Percentiles rank a stretch among this genome's conserved stretches.
These are phyloP conservation scores for Leucopsar rothschildi DNA, from an alignment of 2,113 vertebrate species.

Conservation along the genomic window DNA sequence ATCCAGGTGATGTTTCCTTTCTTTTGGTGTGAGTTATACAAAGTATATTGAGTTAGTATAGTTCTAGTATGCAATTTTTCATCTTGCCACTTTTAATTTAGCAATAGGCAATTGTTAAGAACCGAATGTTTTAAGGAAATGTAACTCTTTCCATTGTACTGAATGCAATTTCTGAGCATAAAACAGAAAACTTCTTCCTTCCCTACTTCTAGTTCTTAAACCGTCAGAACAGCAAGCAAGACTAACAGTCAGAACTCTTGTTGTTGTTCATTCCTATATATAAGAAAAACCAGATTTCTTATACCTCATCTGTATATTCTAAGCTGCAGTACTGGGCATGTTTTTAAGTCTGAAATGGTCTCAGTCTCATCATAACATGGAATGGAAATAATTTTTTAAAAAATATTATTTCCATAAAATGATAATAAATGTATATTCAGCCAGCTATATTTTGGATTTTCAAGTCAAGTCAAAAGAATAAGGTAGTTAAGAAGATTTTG, in stretches of 20 bases:
- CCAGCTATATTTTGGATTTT: neutral
- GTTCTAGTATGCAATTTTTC: neutral
- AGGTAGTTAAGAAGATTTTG: neutral
- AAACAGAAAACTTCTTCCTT: neutral
- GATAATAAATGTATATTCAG: neutral
- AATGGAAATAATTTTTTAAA: neutral
- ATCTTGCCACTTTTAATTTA: neutral
- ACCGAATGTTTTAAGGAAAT: neutral
- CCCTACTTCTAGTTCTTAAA: too few relatives aligned
- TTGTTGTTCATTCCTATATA: neutral
- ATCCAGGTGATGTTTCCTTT: neutral
- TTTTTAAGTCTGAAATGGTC: neutral
- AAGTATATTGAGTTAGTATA: neutral
- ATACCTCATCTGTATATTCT: neutral
- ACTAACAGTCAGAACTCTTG: neutral
- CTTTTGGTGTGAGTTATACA: neutral
- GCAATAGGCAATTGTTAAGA: neutral
- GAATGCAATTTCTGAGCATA: neutral
- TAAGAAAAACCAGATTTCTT: neutral
- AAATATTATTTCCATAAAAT: neutral
- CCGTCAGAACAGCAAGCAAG: neutral
- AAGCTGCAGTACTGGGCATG: neutral
- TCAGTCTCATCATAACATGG: neutral
- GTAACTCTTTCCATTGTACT: neutral
- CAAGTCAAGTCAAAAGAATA: neutral